Conservation (phyloP, 2,888 invertebrate species). For the Pyrocoelia pectoralis region DNA sequence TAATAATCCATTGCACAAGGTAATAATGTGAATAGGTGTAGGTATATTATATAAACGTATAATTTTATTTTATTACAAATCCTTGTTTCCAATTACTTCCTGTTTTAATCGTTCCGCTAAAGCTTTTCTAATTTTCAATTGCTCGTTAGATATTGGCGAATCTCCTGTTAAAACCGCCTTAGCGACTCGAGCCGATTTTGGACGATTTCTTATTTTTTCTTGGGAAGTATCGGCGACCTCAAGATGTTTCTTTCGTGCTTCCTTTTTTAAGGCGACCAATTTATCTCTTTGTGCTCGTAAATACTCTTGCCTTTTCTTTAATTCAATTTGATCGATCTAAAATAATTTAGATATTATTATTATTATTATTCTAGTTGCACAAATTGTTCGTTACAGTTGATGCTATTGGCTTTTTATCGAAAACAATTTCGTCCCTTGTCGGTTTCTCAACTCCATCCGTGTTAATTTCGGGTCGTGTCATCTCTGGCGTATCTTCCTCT, state of each 20-base stretch:
- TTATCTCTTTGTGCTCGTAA: constrained; percentile 74
- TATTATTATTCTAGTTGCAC: constrained; percentile 33
- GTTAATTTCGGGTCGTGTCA: too few species aligned
- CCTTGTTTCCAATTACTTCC: constrained; percentile 76
- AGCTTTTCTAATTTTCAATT: constrained; percentile 82
- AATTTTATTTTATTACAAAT: constrained; percentile 20
- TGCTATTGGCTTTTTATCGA: constrained; percentile 34
- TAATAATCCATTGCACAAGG: too few species aligned
- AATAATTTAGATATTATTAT: constrained; percentile 36
- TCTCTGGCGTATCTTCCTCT: not conserved
- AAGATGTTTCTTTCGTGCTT: constrained; percentile 75
- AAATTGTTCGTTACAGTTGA: constrained; percentile 25
- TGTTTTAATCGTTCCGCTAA: constrained; percentile 84
- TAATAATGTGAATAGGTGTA: too few species aligned
- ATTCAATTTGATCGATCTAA: constrained; percentile 67
- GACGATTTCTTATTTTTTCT: constrained; percentile 59
- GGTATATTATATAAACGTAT: too few species aligned
- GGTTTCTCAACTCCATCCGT: constrained; percentile 7
- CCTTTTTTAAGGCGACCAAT: constrained; percentile 83
- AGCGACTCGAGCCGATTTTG: constrained; percentile 79
- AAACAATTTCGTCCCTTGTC: constrained; percentile 34
- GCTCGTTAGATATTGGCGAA: constrained; percentile 59
- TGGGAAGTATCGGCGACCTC: constrained; percentile 59
- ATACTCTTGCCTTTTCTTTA: constrained; percentile 83
- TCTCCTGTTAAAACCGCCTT: constrained; percentile 69